Evolutionary conservation across 2,113 vertebrate genomes (phyloP).

Genomic region (Machaerirhynchus nigripectus): DNA sequence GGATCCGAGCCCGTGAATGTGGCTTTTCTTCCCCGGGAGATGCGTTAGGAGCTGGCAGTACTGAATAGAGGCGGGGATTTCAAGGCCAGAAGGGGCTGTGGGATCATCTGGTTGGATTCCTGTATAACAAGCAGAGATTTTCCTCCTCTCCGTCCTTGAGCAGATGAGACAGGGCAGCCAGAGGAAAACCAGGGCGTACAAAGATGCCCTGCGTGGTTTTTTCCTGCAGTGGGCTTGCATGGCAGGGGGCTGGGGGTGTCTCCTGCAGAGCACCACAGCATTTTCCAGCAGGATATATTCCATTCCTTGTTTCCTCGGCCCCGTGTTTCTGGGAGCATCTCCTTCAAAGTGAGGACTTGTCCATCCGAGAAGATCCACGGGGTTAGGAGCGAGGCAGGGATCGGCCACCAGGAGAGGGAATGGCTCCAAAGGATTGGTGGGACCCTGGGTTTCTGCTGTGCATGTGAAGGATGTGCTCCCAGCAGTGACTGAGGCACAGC

Average conservation of each 20-base stretch:
- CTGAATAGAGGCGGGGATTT: neutral
- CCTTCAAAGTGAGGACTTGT: neutral
- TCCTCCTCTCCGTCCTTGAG: neutral
- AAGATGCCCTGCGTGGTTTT: neutral
- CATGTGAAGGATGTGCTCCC: fast-evolving
- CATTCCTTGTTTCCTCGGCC: neutral
- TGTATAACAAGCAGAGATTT: neutral
- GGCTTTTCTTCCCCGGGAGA: slow-evolving; percentile 12
- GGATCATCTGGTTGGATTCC: slow-evolving; percentile 10
- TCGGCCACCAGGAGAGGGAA: neutral
- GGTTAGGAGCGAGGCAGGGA: neutral
- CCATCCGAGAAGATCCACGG: neutral
- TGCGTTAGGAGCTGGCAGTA: neutral
- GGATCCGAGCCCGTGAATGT: neutral
- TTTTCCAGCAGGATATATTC: neutral
- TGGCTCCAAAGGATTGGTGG: neutral
- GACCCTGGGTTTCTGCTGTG: neutral
- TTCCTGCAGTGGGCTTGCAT: fast-evolving
- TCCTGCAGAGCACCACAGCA: neutral
- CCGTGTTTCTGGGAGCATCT: neutral
- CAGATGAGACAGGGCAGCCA: neutral
- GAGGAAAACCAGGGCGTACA: neutral
- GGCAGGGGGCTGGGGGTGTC: neutral
- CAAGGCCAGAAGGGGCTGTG: neutral
- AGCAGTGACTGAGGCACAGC: neutral